A percentile compares a stretch with the other conserved stretches of the same genome.
These are phyloP conservation scores for Oreonectes daqikongensis DNA, from an alignment of 2,797 vertebrate genomes.

Conservation along the genomic window DNA sequence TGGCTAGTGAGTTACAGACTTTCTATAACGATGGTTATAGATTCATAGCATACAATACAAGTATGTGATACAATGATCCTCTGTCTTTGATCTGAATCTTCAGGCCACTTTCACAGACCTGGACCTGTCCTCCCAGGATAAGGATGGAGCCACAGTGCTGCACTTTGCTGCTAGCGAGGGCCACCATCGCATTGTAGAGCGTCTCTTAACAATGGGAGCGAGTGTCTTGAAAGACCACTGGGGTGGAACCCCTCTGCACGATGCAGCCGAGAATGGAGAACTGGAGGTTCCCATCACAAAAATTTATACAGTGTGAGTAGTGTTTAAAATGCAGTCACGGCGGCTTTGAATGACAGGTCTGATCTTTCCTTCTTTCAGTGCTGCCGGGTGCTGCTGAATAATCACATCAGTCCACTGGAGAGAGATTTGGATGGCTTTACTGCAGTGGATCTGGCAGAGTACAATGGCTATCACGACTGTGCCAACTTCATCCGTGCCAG, in stretches of 20 bases:
- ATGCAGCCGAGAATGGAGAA: slow-evolving; percentile 85
- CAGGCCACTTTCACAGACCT: slow-evolving; percentile 79
- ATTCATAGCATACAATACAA: too few species aligned
- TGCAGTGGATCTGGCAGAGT: slow-evolving; percentile 68
- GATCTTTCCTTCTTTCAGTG: slow-evolving; percentile 69
- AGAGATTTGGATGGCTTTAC: slow-evolving; percentile 78
- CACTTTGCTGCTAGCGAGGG: slow-evolving; percentile 86
- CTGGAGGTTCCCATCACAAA: slow-evolving; percentile 72
- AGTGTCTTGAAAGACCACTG: slow-evolving; percentile 78
- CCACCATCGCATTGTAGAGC: slow-evolving; percentile 80
- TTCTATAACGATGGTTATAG: too few species aligned
- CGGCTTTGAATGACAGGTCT: slow-evolving; percentile 20
- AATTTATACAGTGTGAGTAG: slow-evolving; percentile 12
- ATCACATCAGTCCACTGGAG: slow-evolving; percentile 71
- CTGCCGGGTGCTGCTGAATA: slow-evolving; percentile 66
- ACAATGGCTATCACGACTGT: slow-evolving; percentile 81
- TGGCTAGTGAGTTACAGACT: slow-evolving; percentile 85
- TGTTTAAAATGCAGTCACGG: slow-evolving; percentile 1
- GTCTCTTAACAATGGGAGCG: slow-evolving; percentile 78
- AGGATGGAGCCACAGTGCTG: slow-evolving; percentile 82
- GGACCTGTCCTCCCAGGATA: slow-evolving; percentile 73
- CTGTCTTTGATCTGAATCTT: slow-evolving; percentile 8
- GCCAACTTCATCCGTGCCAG: slow-evolving; percentile 75
- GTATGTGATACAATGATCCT: background rate
- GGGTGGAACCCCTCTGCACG: slow-evolving; percentile 85